Percentiles rank a stretch among this genome's conserved stretches.
Evolutionary conservation across 1,140 invertebrate genomes (phyloP).

Genomic region (Apis dorsata): DNA sequence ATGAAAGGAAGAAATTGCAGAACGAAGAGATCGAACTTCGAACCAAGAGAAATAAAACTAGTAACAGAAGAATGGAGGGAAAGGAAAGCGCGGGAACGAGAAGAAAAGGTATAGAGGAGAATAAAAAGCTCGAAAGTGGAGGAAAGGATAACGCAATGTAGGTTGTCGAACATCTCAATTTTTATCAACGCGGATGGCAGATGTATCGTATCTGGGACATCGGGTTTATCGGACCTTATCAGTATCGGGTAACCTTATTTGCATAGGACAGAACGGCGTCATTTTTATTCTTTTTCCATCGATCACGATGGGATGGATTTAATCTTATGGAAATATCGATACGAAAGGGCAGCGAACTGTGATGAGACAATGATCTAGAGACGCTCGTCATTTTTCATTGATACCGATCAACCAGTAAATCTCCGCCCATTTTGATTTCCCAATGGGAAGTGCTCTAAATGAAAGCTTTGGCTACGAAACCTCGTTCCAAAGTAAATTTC

Average conservation of each 20-base stretch:
- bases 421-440: conserved; percentile 32
- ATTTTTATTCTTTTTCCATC: conserved; percentile 16
- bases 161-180: conserved; percentile 11
- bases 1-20: background rate
- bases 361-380: conserved; percentile 35
- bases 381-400: conserved; percentile 29
- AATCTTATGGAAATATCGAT: conserved; percentile 40
- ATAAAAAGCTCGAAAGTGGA: background rate
- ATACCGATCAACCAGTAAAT: conserved; percentile 23
- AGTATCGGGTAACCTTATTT: conserved; percentile 42
- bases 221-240: conserved; percentile 46
- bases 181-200: background rate
- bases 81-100: background rate
- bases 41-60: background rate
- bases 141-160: background rate
- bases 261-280: conserved; percentile 33
- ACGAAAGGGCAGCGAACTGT: conserved; percentile 17
- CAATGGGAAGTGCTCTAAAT: conserved; percentile 31
- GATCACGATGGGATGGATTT: conserved; percentile 31
- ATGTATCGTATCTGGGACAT: conserved; percentile 33
- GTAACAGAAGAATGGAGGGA: background rate
- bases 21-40: background rate
- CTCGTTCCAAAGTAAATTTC: background rate
- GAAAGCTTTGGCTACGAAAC: conserved; percentile 12
- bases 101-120: background rate